phyloP scores from a whole-genome alignment of 1,140 invertebrate species.

The Papilio polytes region DNA sequence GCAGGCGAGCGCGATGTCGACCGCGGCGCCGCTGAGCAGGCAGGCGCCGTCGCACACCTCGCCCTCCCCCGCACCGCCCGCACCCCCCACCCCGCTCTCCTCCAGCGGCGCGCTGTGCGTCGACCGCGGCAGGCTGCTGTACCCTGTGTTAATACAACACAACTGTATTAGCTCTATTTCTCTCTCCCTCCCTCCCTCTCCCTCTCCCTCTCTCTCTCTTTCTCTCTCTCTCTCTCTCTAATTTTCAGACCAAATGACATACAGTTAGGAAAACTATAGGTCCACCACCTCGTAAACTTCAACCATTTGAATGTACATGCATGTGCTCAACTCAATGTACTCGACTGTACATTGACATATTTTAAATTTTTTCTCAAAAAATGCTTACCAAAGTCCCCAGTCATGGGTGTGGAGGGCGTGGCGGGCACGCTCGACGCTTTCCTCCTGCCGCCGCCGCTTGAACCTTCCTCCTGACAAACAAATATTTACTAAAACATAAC shows the following conservation, averaged over 20 bases:
- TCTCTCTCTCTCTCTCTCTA: no score
- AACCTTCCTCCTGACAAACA: constrained; percentile 51
- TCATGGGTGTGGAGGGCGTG: constrained; percentile 92
- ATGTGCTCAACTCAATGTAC: no score
- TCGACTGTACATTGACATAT: no score
- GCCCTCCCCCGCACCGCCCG: constrained; percentile 60
- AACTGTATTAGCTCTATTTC: no score
- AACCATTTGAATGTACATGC: no score
- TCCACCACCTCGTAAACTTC: no score
- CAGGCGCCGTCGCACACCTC: constrained; percentile 83
- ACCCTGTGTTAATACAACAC: constrained; percentile 83
- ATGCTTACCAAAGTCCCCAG: constrained; percentile 84
- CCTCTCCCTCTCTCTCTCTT: no score
- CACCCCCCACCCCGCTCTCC: constrained; percentile 78
- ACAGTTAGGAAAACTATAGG: no score
- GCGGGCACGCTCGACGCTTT: constrained; percentile 94
- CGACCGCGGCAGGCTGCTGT: constrained; percentile 92
- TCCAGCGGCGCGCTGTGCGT: constrained; percentile 90
- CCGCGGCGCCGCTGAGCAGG: constrained; percentile 77
- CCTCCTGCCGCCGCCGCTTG: constrained; percentile 85
- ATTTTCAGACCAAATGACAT: no score
- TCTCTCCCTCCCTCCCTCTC: no score
- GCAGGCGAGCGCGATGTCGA: constrained; percentile 78
- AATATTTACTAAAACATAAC: no score
- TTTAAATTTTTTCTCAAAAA: background rate